A percentile compares a stretch with the other conserved stretches of the same genome.
Evolutionary conservation across 2,797 vertebrate genomes (phyloP).

Genomic region (Coracias cyanogaster): DNA sequence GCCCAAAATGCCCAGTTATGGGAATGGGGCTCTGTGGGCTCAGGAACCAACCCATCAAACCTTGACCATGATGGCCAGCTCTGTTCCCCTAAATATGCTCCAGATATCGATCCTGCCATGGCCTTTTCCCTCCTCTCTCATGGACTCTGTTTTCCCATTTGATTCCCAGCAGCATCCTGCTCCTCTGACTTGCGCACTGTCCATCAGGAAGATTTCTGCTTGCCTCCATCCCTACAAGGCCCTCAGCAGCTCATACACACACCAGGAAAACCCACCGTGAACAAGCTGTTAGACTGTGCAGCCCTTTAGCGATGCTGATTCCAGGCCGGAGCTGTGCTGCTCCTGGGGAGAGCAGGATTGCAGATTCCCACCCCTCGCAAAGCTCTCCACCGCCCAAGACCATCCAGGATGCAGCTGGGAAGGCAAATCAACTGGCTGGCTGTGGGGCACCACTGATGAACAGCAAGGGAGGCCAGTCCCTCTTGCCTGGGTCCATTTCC

Average conservation of each 20-base stretch:
- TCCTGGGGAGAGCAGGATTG: background rate
- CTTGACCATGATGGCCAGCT: background rate
- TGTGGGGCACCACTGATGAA: background rate
- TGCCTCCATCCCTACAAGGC: background rate
- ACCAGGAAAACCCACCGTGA: background rate
- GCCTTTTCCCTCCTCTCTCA: background rate
- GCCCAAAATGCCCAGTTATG: background rate
- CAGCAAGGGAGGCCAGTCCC: background rate
- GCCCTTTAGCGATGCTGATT: background rate
- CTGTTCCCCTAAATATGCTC: background rate
- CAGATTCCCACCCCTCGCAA: background rate
- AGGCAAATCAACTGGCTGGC: background rate
- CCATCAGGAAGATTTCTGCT: background rate
- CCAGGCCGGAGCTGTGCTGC: background rate
- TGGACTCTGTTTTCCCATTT: background rate
- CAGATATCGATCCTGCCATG: background rate
- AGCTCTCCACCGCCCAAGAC: background rate
- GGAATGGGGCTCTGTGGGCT: background rate
- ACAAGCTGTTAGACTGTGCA: background rate
- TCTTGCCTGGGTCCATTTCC: background rate
- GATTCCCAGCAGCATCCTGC: background rate
- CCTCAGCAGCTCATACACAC: background rate
- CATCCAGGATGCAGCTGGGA: background rate
- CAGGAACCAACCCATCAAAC: background rate
- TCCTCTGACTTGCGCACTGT: background rate